These are phyloP conservation scores for Drosophila koepferae DNA, from an alignment of 2,888 invertebrate genomes.

Conservation along the genomic window DNA sequence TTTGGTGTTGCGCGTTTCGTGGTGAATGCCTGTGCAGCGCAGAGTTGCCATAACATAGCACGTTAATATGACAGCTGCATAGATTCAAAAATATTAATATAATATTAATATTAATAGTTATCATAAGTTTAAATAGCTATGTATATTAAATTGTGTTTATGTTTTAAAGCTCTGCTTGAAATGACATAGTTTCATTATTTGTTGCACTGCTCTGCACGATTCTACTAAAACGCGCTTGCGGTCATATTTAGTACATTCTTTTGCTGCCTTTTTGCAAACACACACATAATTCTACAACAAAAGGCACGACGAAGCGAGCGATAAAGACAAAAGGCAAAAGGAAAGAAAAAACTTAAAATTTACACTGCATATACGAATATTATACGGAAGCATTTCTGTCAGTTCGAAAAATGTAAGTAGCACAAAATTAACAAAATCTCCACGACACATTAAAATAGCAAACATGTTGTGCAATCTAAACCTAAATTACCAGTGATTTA, in stretches of 20 bases:
- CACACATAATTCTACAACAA: slow-evolving; percentile 55
- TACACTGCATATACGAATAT: slow-evolving; percentile 27
- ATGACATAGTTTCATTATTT: neutral
- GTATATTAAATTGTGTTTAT: neutral
- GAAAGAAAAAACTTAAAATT: slow-evolving; percentile 43
- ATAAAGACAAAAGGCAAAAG: slow-evolving; percentile 5
- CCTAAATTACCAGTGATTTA: slow-evolving; percentile 60
- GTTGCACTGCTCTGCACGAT: slow-evolving; percentile 1
- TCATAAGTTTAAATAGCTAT: neutral
- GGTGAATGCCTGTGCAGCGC: slow-evolving; percentile 26
- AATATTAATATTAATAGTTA: neutral
- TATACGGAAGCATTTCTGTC: slow-evolving; percentile 62
- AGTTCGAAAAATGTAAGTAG: slow-evolving; percentile 69
- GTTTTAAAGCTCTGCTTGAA: neutral
- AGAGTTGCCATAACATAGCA: slow-evolving; percentile 12
- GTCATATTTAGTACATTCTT: slow-evolving; percentile 40
- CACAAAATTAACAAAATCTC: slow-evolving; percentile 31
- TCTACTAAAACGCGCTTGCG: slow-evolving; percentile 18
- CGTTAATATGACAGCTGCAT: too few relatives aligned
- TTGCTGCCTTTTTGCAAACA: slow-evolving; percentile 44
- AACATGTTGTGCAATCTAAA: slow-evolving; percentile 64
- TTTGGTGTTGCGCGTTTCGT: slow-evolving; percentile 10
- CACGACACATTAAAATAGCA: slow-evolving; percentile 22
- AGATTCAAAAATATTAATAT: neutral
- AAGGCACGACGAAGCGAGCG: slow-evolving; percentile 47